Percentiles rank a stretch among this genome's conserved stretches.
These are phyloP conservation scores for Poeciliopsis paucimaculata DNA, from an alignment of 2,797 vertebrate species.

Conservation along the genomic window DNA sequence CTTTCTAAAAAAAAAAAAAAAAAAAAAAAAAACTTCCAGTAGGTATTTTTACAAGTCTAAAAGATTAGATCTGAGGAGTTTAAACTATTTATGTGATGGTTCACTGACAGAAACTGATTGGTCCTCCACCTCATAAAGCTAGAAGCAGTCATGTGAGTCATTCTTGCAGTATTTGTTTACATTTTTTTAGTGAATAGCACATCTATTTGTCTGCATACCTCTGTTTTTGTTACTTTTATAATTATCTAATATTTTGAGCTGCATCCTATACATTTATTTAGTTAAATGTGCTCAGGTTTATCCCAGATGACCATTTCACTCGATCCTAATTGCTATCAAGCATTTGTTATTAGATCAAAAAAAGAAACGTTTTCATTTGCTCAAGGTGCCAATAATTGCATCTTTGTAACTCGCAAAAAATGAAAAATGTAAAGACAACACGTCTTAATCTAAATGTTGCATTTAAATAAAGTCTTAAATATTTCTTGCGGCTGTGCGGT, in stretches of 20 bases:
- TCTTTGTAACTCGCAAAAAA: neutral
- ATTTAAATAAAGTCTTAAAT: slow-evolving; percentile 11
- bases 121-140: neutral
- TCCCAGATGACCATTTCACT: neutral
- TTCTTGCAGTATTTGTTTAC: neutral
- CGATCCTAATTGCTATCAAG: neutral
- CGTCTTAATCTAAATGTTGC: slow-evolving; percentile 2
- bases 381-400: neutral
- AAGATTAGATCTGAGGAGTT: neutral
- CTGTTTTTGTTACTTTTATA: neutral
- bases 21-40: neutral
- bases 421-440: neutral
- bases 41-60: neutral
- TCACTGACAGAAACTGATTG: neutral
- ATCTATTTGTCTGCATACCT: neutral
- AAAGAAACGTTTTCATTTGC: neutral
- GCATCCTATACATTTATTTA: neutral
- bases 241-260: neutral
- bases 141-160: neutral
- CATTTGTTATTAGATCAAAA: neutral
- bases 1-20: neutral
- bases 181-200: neutral
- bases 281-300: neutral
- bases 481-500: neutral
- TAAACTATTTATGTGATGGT: neutral